Evolutionary conservation across 2,888 invertebrate genomes (phyloP).

Genomic region (Ophraella communa): DNA sequence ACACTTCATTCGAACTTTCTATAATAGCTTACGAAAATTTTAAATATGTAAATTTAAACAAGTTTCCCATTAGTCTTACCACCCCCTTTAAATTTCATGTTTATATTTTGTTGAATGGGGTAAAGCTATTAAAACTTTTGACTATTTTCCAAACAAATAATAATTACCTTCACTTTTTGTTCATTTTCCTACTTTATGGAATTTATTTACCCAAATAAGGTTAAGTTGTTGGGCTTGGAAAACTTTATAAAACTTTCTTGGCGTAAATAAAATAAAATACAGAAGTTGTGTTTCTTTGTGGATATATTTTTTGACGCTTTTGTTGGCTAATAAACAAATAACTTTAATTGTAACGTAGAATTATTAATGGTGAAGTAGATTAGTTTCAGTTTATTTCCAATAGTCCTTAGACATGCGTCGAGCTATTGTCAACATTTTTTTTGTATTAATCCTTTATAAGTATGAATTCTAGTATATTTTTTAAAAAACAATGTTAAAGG

Average conservation of each 20-base stretch:
- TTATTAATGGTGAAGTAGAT: no score
- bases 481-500: no score
- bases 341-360: no score
- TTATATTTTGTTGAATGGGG: background rate
- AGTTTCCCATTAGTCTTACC: background rate
- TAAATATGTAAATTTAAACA: background rate
- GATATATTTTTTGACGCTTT: background rate
- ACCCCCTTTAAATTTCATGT: background rate
- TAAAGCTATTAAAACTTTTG: background rate
- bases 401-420: no score
- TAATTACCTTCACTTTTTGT: background rate
- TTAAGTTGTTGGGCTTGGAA: background rate
- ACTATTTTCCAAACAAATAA: background rate
- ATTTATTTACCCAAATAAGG: background rate
- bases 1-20: background rate
- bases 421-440: no score
- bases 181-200: background rate
- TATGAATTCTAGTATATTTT: no score
- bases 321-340: background rate
- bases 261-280: background rate
- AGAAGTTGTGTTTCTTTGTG: background rate
- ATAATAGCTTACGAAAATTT: background rate
- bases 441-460: no score
- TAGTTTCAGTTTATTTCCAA: no score
- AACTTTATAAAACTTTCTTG: background rate